Evolutionary conservation across 30 jellyfish, hydroid and myxozoan genomes (phyloP), one percentile per base, ranked within the genome.

Genomic region (Aurelia aurita): DNA sequence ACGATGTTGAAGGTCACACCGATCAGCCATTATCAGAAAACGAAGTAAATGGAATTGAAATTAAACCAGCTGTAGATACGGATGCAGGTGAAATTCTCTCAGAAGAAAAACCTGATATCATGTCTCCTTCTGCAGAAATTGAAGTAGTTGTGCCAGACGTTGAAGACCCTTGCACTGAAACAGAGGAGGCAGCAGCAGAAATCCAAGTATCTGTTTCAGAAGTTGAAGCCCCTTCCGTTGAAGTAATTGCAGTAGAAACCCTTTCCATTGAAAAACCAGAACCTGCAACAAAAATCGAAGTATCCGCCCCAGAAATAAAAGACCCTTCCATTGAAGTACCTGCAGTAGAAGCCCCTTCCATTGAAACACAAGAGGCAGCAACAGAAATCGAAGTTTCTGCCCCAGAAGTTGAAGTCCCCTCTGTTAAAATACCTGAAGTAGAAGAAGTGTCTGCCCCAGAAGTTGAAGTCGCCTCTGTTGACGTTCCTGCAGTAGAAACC

Each of bases 321-420:
- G 60, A 22, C 4, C 82, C 82, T 34, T 19, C 82, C 6, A 35
- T 69, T 7, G 79, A 67, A 6, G 79, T 23, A 6, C 79, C 79
- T 8, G 22, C 15, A 67, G 58, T 67, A 15, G 79, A 27, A 67
- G 26, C 79, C 3, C 79, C 62, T 2, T 26, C 79, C 46, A 34
- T 34, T 34, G 46, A 34, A 34, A 1, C 5, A 34, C 46, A 1
- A 2, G 5, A 34, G 6, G 5, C 46, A 34, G 46, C 46, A 34
- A 10, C 4, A 10, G 13, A 55, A 13, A 55, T 22, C 27, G 27
- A n/a, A 22, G 13, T 22, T 5, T 55, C 67, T 1, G 23, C 11
- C 23, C 67, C 23, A 55, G 13, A 55, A 22, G 27, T 0, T 18
- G 67, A 55, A n/a, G 0, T 1, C 13, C 23, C 27, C 7, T 22